Base-by-base conservation (phyloP, 2,113 vertebrate species). In the Malurus melanocephalus region DNA sequence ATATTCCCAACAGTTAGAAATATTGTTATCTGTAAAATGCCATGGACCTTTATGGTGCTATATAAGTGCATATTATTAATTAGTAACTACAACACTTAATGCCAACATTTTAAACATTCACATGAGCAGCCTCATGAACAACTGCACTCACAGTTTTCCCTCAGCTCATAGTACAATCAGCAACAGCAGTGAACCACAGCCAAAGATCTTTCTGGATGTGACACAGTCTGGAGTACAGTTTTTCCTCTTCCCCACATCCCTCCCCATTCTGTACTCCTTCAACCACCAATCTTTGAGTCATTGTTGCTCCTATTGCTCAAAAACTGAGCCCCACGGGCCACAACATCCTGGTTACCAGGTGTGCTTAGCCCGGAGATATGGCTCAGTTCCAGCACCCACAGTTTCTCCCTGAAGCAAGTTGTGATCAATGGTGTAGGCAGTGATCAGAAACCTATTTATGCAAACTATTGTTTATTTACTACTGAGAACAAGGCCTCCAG, bases 31-130 rank as follows among this genome's bases (percentile, higher is more conserved):
- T 90, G 28, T 75, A 68, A 94, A 92, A 51, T 65, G 24, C 48
- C 55, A 60, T 55, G 59, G 60, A 79, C 57, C 35, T 92, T 93
- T 92, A 93, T 76, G 62, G 62, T 55, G 40, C 74, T 76, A 59
- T 77, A 95, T 78, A 88, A 94, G 81, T 76, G 55, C 21, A 48
- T 81, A 79, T 68, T 76, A 90, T 81, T 84, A 91, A 91, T 93
- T 84, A 89, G 92, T 91, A 93, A 92, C 92, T 81, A 42, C 66
- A 38, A 23, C 71, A 66, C 35, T 83, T 61, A 53, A 18, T 40
- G 46, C 55, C 43, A n/a, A n/a, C 51, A 73, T 72, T 93, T 92
- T 80, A 93, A 94, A 81, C 40, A 62, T 48, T 78, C 68, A 46
- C 49, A 57, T 18, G 35, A 85, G 18, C 6, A 10, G 27, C 46